phyloP scores from a whole-genome alignment of 2,797 vertebrate genomes.

The Kryptopterus vitreolus region DNA sequence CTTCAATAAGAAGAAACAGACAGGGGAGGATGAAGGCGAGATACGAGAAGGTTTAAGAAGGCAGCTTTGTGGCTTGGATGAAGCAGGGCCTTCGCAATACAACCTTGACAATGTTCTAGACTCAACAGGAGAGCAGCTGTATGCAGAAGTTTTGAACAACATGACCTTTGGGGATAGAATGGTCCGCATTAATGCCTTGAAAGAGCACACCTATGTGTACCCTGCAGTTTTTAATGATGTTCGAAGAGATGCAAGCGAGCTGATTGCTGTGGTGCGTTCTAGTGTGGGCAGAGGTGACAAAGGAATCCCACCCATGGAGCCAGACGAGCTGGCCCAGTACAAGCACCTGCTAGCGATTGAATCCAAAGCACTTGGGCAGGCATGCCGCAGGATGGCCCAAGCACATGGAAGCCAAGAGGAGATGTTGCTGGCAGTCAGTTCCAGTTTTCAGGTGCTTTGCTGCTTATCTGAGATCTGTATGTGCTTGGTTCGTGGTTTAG shows the following conservation, averaged over 20 bases:
- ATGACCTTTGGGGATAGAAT: conserved; percentile 87
- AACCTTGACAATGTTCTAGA: conserved; percentile 62
- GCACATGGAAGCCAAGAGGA: conserved; percentile 90
- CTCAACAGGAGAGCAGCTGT: conserved; percentile 73
- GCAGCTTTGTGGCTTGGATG: conserved; percentile 50
- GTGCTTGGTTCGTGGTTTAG: conserved; percentile 90
- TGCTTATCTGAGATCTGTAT: conserved; percentile 96
- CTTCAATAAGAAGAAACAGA: conserved; percentile 78
- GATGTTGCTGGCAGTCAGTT: conserved; percentile 92
- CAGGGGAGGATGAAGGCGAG: conserved; percentile 83
- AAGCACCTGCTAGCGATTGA: conserved; percentile 93
- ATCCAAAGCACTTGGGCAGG: conserved; percentile 93
- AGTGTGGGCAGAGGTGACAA: conserved; percentile 83
- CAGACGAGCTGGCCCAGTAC: conserved; percentile 87
- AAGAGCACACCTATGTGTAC: conserved; percentile 85
- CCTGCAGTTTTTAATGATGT: conserved; percentile 88
- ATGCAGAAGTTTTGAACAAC: conserved; percentile 78
- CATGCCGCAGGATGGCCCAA: conserved; percentile 92
- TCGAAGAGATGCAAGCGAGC: conserved; percentile 89
- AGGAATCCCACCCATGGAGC: conserved; percentile 72
- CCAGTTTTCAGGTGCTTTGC: conserved; percentile 98
- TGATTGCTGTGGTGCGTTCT: conserved; percentile 90
- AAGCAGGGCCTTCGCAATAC: conserved; percentile 56
- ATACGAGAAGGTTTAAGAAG: conserved; percentile 73
- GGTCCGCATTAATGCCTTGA: conserved; percentile 82